Conservation (phyloP, 2,888 invertebrate species). For the Lasioglossum morio region DNA sequence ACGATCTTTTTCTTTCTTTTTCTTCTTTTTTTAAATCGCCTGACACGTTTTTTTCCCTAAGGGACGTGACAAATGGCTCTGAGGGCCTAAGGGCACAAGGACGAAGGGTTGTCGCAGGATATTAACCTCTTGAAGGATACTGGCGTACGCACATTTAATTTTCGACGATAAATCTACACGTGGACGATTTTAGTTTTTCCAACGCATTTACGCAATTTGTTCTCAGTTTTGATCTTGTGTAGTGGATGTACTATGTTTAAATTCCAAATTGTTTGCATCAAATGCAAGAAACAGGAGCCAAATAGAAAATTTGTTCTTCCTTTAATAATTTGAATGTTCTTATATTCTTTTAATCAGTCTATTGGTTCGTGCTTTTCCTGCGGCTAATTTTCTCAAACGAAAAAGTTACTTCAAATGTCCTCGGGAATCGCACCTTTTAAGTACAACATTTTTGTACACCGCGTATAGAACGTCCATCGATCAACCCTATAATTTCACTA, state of each 20-base stretch:
- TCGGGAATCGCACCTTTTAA: too few relatives aligned
- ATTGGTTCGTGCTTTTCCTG: too few relatives aligned
- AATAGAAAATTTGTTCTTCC: too few relatives aligned
- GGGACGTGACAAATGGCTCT: conserved; percentile 21
- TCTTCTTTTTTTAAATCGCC: neutral
- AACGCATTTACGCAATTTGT: neutral
- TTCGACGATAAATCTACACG: neutral
- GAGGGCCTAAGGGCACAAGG: neutral
- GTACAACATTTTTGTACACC: too few relatives aligned
- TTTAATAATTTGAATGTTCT: too few relatives aligned
- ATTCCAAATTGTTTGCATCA: too few relatives aligned
- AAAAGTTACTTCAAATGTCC: too few relatives aligned
- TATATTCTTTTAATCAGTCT: too few relatives aligned
- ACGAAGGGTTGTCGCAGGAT: conserved; percentile 1
- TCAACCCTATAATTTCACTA: neutral
- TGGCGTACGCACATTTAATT: neutral
- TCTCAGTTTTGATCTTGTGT: neutral
- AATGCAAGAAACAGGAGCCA: too few relatives aligned
- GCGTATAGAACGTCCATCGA: too few relatives aligned
- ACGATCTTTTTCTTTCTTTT: neutral
- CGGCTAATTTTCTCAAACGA: too few relatives aligned
- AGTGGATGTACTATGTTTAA: too few relatives aligned
- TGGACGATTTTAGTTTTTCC: neutral
- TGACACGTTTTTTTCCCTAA: neutral
- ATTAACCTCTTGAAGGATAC: conserved; percentile 21